phyloP scores from a whole-genome alignment of 1,140 invertebrate species.

The Lepidurus arcticus region DNA sequence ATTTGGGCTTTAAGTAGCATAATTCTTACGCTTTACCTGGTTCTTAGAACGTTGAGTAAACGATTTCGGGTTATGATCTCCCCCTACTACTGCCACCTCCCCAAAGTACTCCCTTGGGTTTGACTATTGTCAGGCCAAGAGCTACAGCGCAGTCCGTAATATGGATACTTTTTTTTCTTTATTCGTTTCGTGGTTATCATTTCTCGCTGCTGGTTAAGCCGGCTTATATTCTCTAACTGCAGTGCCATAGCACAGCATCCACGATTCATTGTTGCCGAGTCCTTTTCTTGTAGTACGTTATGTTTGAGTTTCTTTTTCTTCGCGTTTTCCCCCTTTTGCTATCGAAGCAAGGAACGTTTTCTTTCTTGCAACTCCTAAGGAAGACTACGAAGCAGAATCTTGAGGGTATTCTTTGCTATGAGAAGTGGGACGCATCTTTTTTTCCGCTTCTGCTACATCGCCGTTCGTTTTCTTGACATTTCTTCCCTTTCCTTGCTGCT shows the following conservation, averaged over 20 bases:
- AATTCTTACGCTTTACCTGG: background rate
- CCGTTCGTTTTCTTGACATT: background rate
- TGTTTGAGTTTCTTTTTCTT: constrained; percentile 1
- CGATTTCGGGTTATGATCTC: background rate
- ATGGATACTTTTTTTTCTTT: background rate
- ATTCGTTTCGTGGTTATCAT: background rate
- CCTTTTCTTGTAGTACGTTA: too few species aligned
- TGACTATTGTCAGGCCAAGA: background rate
- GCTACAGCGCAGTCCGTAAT: background rate
- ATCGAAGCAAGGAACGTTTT: background rate
- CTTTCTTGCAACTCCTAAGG: background rate
- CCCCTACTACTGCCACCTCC: background rate
- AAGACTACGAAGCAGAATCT: background rate
- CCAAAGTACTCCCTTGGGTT: background rate
- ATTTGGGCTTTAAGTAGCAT: too few species aligned
- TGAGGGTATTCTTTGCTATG: background rate
- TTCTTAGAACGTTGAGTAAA: background rate
- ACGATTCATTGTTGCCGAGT: background rate
- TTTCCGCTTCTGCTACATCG: background rate
- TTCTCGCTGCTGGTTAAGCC: background rate
- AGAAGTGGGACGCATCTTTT: background rate
- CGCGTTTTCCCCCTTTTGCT: background rate
- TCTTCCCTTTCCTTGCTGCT: background rate
- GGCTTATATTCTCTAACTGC: background rate
- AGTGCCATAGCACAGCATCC: background rate